These are phyloP conservation scores for Oryctolagus cuniculus DNA, from an alignment of 2,113 vertebrate species.

Conservation along the genomic window DNA sequence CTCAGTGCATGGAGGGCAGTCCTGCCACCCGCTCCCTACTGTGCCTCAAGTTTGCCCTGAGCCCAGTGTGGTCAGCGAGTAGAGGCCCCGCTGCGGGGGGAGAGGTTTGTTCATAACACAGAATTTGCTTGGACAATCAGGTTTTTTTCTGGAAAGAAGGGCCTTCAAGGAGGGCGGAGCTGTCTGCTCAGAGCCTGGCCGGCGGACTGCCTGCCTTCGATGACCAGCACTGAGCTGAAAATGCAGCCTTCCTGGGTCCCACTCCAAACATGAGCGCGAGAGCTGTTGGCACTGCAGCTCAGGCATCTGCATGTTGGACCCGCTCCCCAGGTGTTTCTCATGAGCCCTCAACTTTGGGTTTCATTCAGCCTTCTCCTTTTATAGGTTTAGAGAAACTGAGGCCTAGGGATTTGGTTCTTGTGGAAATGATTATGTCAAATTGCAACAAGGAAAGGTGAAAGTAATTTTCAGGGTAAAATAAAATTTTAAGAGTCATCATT, in stretches of 20 bases:
- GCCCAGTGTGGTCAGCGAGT: background rate
- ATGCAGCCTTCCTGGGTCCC: background rate
- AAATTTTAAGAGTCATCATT: constrained; percentile 74
- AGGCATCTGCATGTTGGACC: background rate
- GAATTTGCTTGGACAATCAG: constrained; percentile 1
- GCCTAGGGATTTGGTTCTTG: constrained; percentile 70
- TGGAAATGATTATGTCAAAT: constrained; percentile 74
- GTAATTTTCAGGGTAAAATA: constrained; percentile 76
- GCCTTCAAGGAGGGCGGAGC: background rate
- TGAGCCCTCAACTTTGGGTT: constrained; percentile 35
- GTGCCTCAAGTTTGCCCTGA: background rate
- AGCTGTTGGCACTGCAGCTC: background rate
- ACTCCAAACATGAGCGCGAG: background rate
- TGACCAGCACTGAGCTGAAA: background rate
- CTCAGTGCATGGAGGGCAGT: background rate
- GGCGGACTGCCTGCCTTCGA: background rate
- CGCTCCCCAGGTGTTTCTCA: constrained; percentile 50
- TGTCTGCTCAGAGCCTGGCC: background rate
- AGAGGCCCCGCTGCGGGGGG: background rate
- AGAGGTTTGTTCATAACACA: background rate
- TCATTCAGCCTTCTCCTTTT: constrained; percentile 48
- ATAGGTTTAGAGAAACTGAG: constrained; percentile 73
- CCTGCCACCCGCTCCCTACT: rapidly evolving
- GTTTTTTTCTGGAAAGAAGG: background rate
- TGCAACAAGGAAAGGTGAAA: constrained; percentile 74